phyloP scores from a whole-genome alignment of 2,113 vertebrate genomes.

The Ranitomeya imitator region DNA sequence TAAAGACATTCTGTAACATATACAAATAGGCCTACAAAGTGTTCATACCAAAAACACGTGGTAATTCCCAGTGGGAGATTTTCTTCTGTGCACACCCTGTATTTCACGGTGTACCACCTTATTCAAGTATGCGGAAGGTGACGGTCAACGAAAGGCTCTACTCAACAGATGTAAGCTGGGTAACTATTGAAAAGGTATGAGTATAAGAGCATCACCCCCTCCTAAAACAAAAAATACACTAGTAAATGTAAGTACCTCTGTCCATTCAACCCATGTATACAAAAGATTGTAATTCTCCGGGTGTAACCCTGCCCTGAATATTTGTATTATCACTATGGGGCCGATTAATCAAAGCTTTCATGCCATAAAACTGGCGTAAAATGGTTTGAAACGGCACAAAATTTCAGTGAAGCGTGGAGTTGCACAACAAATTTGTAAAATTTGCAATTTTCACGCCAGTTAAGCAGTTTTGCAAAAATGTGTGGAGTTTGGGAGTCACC shows the following conservation, averaged over 20 bases:
- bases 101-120: neutral
- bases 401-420: no score
- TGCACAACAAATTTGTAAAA: no score
- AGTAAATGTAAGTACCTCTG: neutral
- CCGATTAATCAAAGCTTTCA: no score
- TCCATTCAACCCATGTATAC: neutral
- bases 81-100: neutral
- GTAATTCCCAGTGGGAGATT: neutral
- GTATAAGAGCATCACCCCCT: neutral
- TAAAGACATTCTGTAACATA: constrained; percentile 17
- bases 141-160: neutral
- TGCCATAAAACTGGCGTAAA: no score
- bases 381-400: no score
- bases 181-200: neutral
- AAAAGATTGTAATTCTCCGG: neutral
- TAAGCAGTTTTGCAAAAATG: no score
- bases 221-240: neutral
- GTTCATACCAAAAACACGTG: neutral
- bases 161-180: constrained; percentile 15
- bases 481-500: no score
- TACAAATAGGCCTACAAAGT: constrained; percentile 6
- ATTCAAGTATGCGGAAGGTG: neutral
- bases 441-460: no score
- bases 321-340: neutral
- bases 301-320: neutral